A percentile compares a stretch with the other conserved stretches of the same genome.
phyloP scores from a whole-genome alignment of 37 sponge, comb jelly and placozoan genomes.

The Aplysina aerophoba region DNA sequence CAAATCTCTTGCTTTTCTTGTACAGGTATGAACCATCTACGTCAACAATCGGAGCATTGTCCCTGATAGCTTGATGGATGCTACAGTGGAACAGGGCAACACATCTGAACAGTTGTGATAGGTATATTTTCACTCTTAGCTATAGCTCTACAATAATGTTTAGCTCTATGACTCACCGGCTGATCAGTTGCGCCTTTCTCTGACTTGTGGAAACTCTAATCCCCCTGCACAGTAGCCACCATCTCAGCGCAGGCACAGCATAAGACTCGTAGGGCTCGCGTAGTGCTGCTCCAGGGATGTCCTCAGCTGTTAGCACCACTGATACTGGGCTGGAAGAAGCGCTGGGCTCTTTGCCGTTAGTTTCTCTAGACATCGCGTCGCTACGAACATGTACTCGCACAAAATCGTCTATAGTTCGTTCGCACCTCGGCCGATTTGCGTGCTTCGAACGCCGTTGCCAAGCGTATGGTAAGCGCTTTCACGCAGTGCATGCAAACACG shows the following conservation, averaged over 20 bases:
- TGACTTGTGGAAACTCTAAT: constrained; percentile 8
- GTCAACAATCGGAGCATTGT: constrained; percentile 36
- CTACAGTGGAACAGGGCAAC: neutral
- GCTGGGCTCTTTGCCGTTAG: neutral
- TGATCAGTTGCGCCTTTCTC: constrained; percentile 6
- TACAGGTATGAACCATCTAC: constrained; percentile 64
- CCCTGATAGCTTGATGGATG: neutral
- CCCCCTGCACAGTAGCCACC: constrained; percentile 49
- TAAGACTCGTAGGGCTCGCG: constrained; percentile 41
- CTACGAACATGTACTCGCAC: neutral
- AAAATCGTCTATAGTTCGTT: neutral
- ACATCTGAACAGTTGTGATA: neutral
- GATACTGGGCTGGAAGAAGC: neutral
- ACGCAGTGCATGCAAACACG: too few species aligned
- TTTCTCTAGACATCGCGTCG: neutral
- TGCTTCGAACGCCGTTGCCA: constrained; percentile 1
- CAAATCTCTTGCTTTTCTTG: constrained; percentile 39
- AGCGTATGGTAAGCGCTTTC: neutral
- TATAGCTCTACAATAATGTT: too few species aligned
- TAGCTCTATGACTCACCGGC: neutral
- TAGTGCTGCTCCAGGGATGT: constrained; percentile 51
- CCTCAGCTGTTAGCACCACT: constrained; percentile 41
- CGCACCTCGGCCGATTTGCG: neutral
- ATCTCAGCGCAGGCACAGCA: constrained; percentile 27
- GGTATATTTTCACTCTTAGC: too few species aligned